Percentiles rank a stretch among this genome's conserved stretches.
phyloP scores from a whole-genome alignment of 2,888 invertebrate genomes.

The Entomobrya proxima region DNA sequence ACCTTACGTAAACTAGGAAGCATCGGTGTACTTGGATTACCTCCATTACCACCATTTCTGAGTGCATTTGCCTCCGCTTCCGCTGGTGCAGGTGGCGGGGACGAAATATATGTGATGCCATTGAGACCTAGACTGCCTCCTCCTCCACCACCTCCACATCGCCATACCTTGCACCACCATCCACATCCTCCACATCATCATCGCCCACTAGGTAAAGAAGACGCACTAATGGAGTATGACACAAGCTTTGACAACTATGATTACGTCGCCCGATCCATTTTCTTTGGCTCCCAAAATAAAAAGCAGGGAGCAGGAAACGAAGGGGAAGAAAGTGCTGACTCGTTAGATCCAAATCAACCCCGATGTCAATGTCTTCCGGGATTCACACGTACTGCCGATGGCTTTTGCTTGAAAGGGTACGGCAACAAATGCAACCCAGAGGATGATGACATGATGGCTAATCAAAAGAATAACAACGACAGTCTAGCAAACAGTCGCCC shows the following conservation, averaged over 20 bases:
- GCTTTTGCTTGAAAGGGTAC: conserved; percentile 59
- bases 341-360: conserved; percentile 27
- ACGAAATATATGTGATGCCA: conserved; percentile 55
- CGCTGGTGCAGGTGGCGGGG: not conserved
- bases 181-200: conserved; percentile 23
- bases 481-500: not conserved
- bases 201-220: not conserved
- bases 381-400: conserved; percentile 53
- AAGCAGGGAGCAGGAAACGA: conserved; percentile 17
- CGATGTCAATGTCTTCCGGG: conserved; percentile 64
- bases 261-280: conserved; percentile 33
- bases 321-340: conserved; percentile 24
- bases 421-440: conserved; percentile 60
- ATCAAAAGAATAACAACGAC: not conserved
- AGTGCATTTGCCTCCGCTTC: conserved; percentile 4
- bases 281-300: conserved; percentile 8
- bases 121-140: conserved; percentile 38
- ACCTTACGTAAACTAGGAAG: not conserved
- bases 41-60: conserved; percentile 28
- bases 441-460: not conserved
- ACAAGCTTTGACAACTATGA: conserved; percentile 48
- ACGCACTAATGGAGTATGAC: conserved; percentile 42
- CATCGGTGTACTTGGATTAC: conserved; percentile 2
- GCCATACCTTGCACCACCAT: conserved; percentile 24
- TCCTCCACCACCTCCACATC: conserved; percentile 24